Conservation (phyloP, 2,888 invertebrate genomes). For the Spodoptera picta region DNA sequence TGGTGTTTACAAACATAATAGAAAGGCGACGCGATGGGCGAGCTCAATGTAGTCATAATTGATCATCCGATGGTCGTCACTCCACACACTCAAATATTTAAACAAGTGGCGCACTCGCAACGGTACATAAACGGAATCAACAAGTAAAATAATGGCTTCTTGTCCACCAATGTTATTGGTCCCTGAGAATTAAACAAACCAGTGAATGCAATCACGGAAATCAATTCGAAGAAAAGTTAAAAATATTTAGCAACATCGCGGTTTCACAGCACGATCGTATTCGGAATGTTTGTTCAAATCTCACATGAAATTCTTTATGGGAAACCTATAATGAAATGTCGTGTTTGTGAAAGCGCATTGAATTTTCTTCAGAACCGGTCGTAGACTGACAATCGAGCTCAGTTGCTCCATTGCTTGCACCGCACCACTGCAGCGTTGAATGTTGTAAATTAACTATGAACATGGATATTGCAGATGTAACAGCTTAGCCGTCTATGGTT, state of each 20-base stretch:
- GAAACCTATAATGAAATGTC: conserved; percentile 69
- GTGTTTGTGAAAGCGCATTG: conserved; percentile 74
- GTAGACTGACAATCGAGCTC: conserved; percentile 42
- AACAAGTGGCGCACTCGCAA: conserved; percentile 44
- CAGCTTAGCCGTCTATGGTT: conserved; percentile 29
- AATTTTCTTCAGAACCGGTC: conserved; percentile 80
- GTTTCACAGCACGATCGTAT: conserved; percentile 7
- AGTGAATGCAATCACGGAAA: neutral
- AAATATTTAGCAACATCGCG: neutral
- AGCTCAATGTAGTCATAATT: conserved; percentile 54
- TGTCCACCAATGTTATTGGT: conserved; percentile 25
- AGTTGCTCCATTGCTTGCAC: conserved; percentile 31
- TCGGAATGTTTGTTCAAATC: conserved; percentile 22
- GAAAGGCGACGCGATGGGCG: conserved; percentile 60
- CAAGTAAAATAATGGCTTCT: conserved; percentile 18
- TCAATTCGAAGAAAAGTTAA: neutral
- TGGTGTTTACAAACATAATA: conserved; percentile 70
- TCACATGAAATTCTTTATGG: conserved; percentile 56
- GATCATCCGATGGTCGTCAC: conserved; percentile 34
- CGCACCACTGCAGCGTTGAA: conserved; percentile 21
- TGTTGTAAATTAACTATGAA: conserved; percentile 41
- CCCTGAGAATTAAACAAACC: conserved; percentile 7
- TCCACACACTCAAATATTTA: conserved; percentile 63
- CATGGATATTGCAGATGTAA: conserved; percentile 39
- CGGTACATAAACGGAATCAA: conserved; percentile 35